phyloP scores from a whole-genome alignment of 2,113 vertebrate genomes.

The Anoura caudifer region DNA sequence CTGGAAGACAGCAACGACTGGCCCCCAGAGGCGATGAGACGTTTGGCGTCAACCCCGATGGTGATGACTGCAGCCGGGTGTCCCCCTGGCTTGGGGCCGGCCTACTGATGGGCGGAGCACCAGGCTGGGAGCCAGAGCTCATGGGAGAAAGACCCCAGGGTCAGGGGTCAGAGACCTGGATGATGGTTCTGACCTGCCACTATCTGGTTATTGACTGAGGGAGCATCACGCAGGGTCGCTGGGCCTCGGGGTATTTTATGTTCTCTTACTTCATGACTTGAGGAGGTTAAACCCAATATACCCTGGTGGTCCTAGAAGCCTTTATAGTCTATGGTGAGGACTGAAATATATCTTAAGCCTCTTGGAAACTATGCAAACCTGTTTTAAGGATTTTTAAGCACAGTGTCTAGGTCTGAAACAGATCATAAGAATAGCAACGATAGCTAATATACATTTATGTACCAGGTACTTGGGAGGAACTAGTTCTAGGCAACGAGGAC shows the following conservation, averaged over 20 bases:
- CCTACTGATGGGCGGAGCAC: not conserved
- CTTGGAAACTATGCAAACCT: not conserved
- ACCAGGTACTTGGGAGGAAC: not conserved
- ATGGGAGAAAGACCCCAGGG: not conserved
- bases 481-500: not conserved
- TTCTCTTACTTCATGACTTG: not conserved
- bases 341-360: not conserved
- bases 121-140: accelerated
- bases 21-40: not conserved
- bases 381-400: not conserved
- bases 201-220: not conserved
- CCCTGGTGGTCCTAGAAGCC: not conserved
- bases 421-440: not conserved
- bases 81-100: not conserved
- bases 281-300: not conserved
- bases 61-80: not conserved
- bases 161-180: accelerated
- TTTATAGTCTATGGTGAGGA: not conserved
- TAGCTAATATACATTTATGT: not conserved
- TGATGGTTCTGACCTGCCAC: not conserved
- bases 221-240: not conserved
- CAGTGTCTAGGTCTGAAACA: not conserved
- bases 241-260: not conserved
- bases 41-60: not conserved
- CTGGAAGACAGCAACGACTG: not conserved